Evolutionary conservation across 1,140 invertebrate species (phyloP).

Genomic region (Drosophila kanapiae): DNA sequence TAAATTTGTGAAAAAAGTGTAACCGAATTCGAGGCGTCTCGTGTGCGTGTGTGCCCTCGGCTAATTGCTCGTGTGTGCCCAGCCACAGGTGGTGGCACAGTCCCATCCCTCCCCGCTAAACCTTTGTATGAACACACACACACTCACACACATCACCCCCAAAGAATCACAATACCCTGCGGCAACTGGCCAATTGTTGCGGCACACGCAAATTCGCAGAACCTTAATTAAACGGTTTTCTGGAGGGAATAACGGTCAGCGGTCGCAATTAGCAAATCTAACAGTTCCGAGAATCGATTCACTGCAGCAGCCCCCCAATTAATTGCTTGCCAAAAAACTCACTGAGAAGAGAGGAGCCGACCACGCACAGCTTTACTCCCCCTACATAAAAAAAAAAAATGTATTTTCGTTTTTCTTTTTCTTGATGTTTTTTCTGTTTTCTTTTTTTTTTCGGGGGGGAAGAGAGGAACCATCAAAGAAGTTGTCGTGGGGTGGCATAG

Average conservation of each 20-base stretch:
- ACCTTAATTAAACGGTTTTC: conserved; percentile 64
- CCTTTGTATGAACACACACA: background rate
- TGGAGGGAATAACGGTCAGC: conserved; percentile 37
- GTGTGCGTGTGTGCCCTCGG: conserved; percentile 40
- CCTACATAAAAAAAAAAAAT: conserved; percentile 31
- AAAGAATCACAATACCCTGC: background rate
- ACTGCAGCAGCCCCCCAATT: conserved; percentile 67
- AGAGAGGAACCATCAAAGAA: background rate
- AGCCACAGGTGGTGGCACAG: conserved; percentile 68
- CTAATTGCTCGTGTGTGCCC: conserved; percentile 62
- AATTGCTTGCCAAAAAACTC: conserved; percentile 57
- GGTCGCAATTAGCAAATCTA: conserved; percentile 83
- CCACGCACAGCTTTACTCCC: conserved; percentile 50
- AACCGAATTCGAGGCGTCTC: conserved; percentile 23
- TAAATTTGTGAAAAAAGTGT: conserved; percentile 38
- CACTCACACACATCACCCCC: background rate
- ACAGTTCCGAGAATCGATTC: conserved; percentile 82
- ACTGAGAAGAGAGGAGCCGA: conserved; percentile 31
- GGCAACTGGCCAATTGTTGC: conserved; percentile 55
- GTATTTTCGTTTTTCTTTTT: conserved; percentile 44
- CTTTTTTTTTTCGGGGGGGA: conserved; percentile 21
- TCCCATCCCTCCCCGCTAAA: background rate
- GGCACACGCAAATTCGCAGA: conserved; percentile 71
- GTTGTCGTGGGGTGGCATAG: conserved; percentile 8
- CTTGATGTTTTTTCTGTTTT: conserved; percentile 26